Evolutionary conservation across 2,113 vertebrate genomes (phyloP).

Genomic region (Genyomyrus donnyi): DNA sequence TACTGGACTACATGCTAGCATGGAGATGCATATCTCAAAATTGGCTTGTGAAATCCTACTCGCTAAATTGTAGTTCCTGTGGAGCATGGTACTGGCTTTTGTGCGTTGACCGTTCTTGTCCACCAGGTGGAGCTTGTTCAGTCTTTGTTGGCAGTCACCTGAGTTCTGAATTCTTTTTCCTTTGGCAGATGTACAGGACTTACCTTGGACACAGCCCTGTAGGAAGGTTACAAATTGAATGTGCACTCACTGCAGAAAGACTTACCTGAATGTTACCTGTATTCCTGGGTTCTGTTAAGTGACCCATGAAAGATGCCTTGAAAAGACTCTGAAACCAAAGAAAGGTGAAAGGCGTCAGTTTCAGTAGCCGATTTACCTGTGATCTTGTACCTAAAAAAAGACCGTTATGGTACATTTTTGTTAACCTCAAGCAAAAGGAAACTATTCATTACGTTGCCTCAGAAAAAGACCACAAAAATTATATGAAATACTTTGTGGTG

Average conservation of each 20-base stretch:
- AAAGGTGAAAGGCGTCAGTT: background rate
- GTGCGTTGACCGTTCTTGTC: background rate
- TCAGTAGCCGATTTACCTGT: background rate
- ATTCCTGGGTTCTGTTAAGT: background rate
- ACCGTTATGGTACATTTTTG: background rate
- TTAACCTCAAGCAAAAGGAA: background rate
- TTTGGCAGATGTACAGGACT: background rate
- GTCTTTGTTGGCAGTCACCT: background rate
- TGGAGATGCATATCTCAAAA: constrained; percentile 16
- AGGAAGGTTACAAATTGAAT: background rate
- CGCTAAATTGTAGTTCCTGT: background rate
- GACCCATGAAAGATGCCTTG: background rate
- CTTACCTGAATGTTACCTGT: background rate
- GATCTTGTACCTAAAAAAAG: background rate
- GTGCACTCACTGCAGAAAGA: background rate
- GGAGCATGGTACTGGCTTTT: background rate
- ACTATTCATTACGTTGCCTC: background rate
- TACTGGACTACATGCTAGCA: background rate
- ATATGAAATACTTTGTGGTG: background rate
- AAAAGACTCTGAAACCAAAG: background rate
- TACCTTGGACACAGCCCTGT: background rate
- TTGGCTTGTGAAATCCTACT: background rate
- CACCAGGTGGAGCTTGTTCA: constrained; percentile 12
- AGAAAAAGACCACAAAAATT: background rate
- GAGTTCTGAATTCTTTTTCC: background rate